Evolutionary conservation across 2,113 vertebrate genomes (phyloP).

Genomic region (Panurus biarmicus): DNA sequence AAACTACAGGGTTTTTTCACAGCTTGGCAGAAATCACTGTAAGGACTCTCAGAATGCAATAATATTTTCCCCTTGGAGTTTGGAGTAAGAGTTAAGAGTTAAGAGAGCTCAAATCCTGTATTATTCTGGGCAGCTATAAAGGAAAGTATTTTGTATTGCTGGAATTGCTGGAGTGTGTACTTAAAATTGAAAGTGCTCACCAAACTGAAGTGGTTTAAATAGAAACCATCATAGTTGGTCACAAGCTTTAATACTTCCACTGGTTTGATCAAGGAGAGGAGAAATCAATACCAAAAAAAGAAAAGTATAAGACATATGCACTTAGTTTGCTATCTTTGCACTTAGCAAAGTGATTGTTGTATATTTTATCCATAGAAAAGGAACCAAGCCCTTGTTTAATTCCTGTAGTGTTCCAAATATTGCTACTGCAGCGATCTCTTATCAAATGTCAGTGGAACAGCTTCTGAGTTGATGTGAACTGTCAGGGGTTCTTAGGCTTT

Average conservation of each 20-base stretch:
- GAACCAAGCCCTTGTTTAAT: not conserved
- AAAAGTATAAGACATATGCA: not conserved
- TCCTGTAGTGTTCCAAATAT: not conserved
- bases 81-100: slow-evolving; percentile 37
- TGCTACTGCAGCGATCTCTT: not conserved
- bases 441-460: not conserved
- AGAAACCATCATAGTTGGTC: not conserved
- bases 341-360: not conserved
- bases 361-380: not conserved
- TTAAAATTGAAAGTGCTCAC: slow-evolving; percentile 7
- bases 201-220: not conserved
- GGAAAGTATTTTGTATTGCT: slow-evolving; percentile 51
- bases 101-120: slow-evolving; percentile 47
- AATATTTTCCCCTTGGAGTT: slow-evolving; percentile 46
- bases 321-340: not conserved
- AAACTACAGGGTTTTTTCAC: not conserved
- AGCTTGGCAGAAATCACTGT: not conserved
- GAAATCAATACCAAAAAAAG: not conserved
- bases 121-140: slow-evolving; percentile 58
- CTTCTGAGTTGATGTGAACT: not conserved
- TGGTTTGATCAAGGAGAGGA: not conserved
- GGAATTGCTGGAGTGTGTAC: not conserved
- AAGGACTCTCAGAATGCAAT: not conserved
- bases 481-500: not conserved
- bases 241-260: not conserved